Evolutionary conservation across 2,113 vertebrate genomes (phyloP), one percentile per base, ranked within the genome.

Genomic region (Oreotragus oreotragus): DNA sequence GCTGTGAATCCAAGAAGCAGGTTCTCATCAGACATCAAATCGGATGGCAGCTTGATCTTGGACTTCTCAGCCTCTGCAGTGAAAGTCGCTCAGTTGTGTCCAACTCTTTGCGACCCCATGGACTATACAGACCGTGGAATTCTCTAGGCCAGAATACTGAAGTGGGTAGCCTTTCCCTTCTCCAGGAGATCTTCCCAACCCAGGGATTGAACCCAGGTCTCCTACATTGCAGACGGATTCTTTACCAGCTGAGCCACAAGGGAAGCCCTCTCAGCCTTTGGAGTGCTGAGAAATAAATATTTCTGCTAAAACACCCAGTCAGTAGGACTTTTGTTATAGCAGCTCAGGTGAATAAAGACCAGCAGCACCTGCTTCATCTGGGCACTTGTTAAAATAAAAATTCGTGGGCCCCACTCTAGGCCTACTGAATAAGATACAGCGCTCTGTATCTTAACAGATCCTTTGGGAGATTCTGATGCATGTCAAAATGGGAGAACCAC

Each of bases 221-320:
- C 33, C 16, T 0, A 2, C 64, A 10, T 36, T 66, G 33, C 33
- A 66, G 64, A 16, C 4, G 0, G 7, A 66, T 66, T 66, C 33
- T 36, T 36, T 66, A 66, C 64, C 33, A n/a, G 64, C 64, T 66
- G 33, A 66, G 33, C 64, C 64, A 36, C 33, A 36, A 19, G 4
- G 8, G 33, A 66, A 36, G 33, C 64, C 64, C 64, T 66, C 62
- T 64, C 30, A 17, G 30, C 7, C 62, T 64, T 30, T 64, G n/a
- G 30, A 64, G n/a, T n/a, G 62, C 62, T 64, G 62, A 53, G 45
- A 84, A 90, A 90, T 33, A 16, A 49, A 39, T 90, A 36, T 45
- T 77, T 53, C 49, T 51, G 23, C 81, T 66, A 85, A 76, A 64
- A 9, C 45, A 19, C 2, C 13, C 11, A 15, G 2, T 84, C n/a